Conservation (phyloP, 1,140 invertebrate species). For the Drosophila truncata region DNA sequence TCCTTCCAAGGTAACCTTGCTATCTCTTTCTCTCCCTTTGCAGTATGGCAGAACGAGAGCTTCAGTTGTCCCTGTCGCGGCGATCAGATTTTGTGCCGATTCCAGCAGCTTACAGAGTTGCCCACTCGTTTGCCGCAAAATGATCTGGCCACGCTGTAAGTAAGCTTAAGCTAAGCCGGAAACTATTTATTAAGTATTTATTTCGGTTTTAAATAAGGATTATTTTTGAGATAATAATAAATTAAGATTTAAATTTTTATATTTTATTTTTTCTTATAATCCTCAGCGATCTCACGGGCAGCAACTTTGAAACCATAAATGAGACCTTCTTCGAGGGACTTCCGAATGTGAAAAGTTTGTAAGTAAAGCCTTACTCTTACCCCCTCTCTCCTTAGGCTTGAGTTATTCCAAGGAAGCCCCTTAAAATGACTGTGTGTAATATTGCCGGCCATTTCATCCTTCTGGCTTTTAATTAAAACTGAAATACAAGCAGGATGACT, state of each 20-base stretch:
- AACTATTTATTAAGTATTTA: not conserved
- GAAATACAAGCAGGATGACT: constrained; percentile 48
- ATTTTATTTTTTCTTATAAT: not conserved
- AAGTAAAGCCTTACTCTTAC: constrained; percentile 31
- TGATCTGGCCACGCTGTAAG: constrained; percentile 76
- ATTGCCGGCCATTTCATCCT: constrained; percentile 4
- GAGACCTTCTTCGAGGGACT: constrained; percentile 63
- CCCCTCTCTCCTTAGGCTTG: not conserved
- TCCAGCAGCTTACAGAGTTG: constrained; percentile 68
- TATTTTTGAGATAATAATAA: not conserved
- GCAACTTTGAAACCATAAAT: constrained; percentile 68
- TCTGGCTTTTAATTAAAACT: constrained; percentile 62
- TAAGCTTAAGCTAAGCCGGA: constrained; percentile 5
- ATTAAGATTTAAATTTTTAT: too few relatives aligned
- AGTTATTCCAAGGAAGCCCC: not conserved
- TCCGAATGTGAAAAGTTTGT: constrained; percentile 76
- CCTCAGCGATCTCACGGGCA: constrained; percentile 79
- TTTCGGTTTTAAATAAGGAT: not conserved
- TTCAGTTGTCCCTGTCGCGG: constrained; percentile 81
- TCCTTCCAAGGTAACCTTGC: not conserved
- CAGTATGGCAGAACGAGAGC: constrained; percentile 65
- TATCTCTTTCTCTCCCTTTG: not conserved
- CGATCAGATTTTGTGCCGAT: constrained; percentile 72
- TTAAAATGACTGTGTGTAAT: constrained; percentile 7
- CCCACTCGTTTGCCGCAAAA: constrained; percentile 55